Base-by-base conservation (phyloP, 2,888 invertebrate species). In the Metopia argyrocephala region DNA sequence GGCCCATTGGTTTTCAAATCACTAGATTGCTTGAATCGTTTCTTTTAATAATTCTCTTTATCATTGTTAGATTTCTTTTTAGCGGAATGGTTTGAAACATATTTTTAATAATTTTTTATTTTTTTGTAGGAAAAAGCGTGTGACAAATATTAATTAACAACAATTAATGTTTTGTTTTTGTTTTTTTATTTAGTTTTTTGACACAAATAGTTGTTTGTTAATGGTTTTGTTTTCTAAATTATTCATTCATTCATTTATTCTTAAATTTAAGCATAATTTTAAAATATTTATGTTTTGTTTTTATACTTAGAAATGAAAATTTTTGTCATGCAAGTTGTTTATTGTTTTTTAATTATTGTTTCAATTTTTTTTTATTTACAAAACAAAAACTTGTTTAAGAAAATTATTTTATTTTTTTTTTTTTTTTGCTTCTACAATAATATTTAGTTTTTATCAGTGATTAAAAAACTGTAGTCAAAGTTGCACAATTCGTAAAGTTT, bases 141-240 rank as follows among this genome's bases (percentile, higher is more conserved):
- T 78, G 81, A 81, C 70, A 81, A 81, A 62, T 78, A 81, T 81
- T 81, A 81, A 81, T 81, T 81, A 81, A 81, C 66, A 81, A 74
- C 81, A 81, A 81, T 81, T 81, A 81, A 78, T 38, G 28, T 23
- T 54, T 31, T 73, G 7, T 31, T 31, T 31, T 31, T 31, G 9
- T 15, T 38, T 12, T 38, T 38, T 38, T 38, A 2, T 38, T 38
- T 12, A 12, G 15, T 38, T 59, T 59, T 78, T 74, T 70, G 78
- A 78, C 78, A 81, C 62, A 81, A 81, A 81, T 78, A 78, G 28
- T 70, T 38, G 38, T 31, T 31, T 31, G 31, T 31, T 78, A 78
- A 70, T 74, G 27, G 66, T 31, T 70, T 25, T 66, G 74, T 54
- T 81, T 70, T 70, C 61, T 81, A 66, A 78, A 81, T 70, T 78